Base-by-base conservation (phyloP, 2,113 vertebrate species). In the Muntiacus reevesi region DNA sequence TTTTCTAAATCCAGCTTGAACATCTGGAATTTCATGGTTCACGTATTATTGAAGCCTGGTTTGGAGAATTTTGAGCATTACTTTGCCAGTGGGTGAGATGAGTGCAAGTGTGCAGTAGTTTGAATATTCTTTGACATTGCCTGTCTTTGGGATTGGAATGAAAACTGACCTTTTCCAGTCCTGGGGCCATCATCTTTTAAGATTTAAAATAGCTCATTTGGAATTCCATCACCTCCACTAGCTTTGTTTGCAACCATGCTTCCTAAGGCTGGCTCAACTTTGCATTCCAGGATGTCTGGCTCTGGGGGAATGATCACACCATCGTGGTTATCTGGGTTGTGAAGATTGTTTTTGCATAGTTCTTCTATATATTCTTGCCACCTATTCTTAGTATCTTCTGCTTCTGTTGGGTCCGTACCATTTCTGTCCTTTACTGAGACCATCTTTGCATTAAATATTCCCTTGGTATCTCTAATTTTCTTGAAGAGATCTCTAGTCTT, bases 11-110 rank as follows among this genome's bases (percentile, higher is more conserved):
- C 64, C 17, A 71, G 64, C 17, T 23, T 36, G 9, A 23, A 71
- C 17, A 36, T 36, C 19, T 71, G n/a, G 19, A 71, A 36, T 5
- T 71, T 71, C 9, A 11, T 6, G 2, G 9, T 71, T 71, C 19
- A 36, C 1, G 0, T 23, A 71, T 23, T 36, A 1, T 3, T 19
- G n/a, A 71, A 71, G n/a, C n/a, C n/a, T 71, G 64, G n/a, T 19
- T 36, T 71, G n/a, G 64, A 71, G 33, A 71, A 71, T 71, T 71
- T 71, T 71, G 9, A 71, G n/a, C 9, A 71, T 71, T 36, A 71
- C 4, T 71, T 21, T 23, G 9, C 64, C 36, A n/a, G n/a, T 0
- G 0, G 17, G 64, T 71, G 64, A 71, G n/a, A 71, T 71, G n/a
- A 36, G n/a, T 1, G 0, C 19, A 36, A 71, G n/a, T 71, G 64